Evolutionary conservation across 2,797 vertebrate genomes (phyloP).

Genomic region (Sebastes hubbsi): DNA sequence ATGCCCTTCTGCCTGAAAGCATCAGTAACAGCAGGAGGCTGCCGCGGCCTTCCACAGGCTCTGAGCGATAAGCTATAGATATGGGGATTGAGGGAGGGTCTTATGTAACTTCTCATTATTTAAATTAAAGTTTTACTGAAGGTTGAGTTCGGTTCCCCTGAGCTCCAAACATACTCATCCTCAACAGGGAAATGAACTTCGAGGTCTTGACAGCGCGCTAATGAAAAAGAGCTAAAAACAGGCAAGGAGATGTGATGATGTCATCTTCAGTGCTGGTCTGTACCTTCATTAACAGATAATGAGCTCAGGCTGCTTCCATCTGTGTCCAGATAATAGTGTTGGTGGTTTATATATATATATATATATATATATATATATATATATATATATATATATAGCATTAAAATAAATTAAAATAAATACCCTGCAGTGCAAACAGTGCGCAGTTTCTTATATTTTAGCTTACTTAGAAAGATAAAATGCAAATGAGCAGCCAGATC

Average conservation of each 20-base stretch:
- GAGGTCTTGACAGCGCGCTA: neutral
- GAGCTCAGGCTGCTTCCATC: neutral
- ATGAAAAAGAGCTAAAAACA: neutral
- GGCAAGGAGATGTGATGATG: neutral
- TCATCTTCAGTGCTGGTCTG: neutral
- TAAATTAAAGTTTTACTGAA: neutral
- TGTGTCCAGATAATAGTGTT: neutral
- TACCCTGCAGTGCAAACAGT: neutral
- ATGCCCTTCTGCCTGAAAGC: neutral
- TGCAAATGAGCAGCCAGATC: no score
- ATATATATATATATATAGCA: no score
- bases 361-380: no score
- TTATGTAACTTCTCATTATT: neutral
- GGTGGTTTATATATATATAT: no score
- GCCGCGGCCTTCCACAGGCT: neutral
- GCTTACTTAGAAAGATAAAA: neutral
- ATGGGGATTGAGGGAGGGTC: neutral
- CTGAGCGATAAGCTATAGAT: neutral
- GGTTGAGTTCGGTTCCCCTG: no score
- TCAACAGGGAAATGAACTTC: neutral
- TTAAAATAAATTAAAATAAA: neutral
- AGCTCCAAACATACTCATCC: neutral
- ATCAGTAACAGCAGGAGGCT: neutral
- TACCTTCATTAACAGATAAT: no score
- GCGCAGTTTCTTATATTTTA: neutral